Evolutionary conservation across 35 echinoderm and acorn worm species (phyloP), one percentile per base, ranked within the genome.

Genomic region (Apostichopus californicus): DNA sequence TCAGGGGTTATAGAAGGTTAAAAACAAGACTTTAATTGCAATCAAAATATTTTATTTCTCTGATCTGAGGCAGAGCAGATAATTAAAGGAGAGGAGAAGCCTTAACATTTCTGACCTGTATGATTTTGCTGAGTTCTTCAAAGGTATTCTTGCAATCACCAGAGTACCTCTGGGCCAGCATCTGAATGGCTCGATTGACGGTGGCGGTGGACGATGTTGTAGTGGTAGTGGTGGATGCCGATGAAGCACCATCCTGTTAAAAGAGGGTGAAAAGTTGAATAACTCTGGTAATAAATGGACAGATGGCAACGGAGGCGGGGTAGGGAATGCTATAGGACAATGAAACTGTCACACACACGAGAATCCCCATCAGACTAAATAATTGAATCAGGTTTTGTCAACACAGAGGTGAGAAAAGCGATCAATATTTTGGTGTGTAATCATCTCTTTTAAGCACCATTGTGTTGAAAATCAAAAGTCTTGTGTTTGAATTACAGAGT

Each of bases 121-220:
- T 99, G 89, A 99, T 96, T 77, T 99, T 99, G 90, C 97, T 99
- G 59, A 99, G 93, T 77, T 99, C 97, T 23, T 99, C 97, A 92
- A 99, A 99, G 22, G 95, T 96, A 8, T 90, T 93, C 54, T 96
- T 96, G 78, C 97, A 99, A 57, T 99, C 97, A 54, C 95, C 95
- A 68, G 95, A 99, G 92, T 99, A 99, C 22, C 95, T 92, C 78
- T 96, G 95, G 8, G 97, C 97, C 25, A 99, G 61, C 90, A 94
- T 93, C 90, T 99, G 97, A 11, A 99, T 99, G 34, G 95, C 92
- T 54, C 91, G 85, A n/a, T 99, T 96, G 70, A 96, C 95, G 9
- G 89, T 95, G 56, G 91, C 92, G 57, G 90, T 89, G 54, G 94
- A 73, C 18, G 78, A 90, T 56, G 92, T 94, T 0, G 84, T 84